Conservation (phyloP, 2,797 vertebrate species). For the Hemitrygon akajei region DNA sequence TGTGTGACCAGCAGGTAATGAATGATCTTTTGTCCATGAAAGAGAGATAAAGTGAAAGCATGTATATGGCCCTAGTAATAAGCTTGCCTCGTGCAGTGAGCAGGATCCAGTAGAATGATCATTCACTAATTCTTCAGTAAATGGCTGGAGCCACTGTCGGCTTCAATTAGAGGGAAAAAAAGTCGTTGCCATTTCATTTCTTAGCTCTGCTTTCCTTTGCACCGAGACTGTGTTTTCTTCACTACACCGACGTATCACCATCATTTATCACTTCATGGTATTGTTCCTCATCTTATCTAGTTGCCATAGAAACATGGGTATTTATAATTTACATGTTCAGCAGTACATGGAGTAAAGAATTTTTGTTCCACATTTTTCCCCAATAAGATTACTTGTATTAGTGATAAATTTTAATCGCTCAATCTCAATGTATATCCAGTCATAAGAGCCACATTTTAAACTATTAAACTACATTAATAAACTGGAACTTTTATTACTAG, state of each 20-base stretch:
- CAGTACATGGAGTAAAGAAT: not conserved
- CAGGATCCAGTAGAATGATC: conserved; percentile 63
- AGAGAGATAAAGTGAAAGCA: conserved; percentile 66
- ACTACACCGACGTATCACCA: not conserved
- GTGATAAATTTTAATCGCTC: not conserved
- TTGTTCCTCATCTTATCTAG: not conserved
- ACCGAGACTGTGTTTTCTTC: not conserved
- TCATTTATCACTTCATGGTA: conserved; percentile 10
- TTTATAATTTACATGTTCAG: conserved; percentile 9
- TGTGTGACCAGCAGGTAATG: conserved; percentile 69
- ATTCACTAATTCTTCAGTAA: conserved; percentile 56
- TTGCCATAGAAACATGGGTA: conserved; percentile 27
- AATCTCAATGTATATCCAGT: not conserved
- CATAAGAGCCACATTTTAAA: not conserved
- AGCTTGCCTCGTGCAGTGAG: conserved; percentile 32
- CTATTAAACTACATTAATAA: not conserved
- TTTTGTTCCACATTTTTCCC: no score
- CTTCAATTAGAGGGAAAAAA: conserved; percentile 72
- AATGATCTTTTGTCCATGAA: conserved; percentile 75
- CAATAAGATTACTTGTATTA: not conserved
- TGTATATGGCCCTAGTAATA: conserved; percentile 47
- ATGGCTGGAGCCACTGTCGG: conserved; percentile 93
- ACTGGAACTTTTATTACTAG: not conserved
- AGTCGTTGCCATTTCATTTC: conserved; percentile 30
- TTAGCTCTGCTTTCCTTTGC: not conserved